These are phyloP conservation scores for Drosophila kanapiae DNA, from an alignment of 1,140 invertebrate species.

Conservation along the genomic window DNA sequence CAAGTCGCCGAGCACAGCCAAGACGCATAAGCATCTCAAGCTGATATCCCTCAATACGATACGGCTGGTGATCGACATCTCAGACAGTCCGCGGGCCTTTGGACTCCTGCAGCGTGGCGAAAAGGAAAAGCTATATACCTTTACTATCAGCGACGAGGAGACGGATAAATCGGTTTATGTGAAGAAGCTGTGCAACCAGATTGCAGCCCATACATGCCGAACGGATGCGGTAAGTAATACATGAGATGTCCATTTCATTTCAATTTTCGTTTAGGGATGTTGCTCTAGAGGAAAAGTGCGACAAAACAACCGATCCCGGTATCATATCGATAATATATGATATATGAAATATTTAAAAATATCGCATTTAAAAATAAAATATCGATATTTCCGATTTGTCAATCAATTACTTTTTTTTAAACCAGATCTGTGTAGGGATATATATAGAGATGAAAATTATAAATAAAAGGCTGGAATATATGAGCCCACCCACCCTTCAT, in stretches of 20 bases:
- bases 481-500: too few species aligned
- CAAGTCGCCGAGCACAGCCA: constrained; percentile 90
- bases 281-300: too few species aligned
- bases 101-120: constrained; percentile 93
- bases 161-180: constrained; percentile 93
- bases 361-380: too few species aligned
- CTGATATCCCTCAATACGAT: constrained; percentile 95
- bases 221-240: constrained; percentile 90
- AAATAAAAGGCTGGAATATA: too few species aligned
- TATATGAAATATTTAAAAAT: too few species aligned
- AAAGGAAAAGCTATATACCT: constrained; percentile 95
- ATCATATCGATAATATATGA: too few species aligned
- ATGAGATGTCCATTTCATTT: background rate
- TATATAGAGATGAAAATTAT: too few species aligned
- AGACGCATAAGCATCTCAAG: constrained; percentile 96
- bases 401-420: background rate
- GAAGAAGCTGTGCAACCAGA: constrained; percentile 93
- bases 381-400: too few species aligned
- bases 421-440: too few species aligned
- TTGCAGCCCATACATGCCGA: constrained; percentile 94
- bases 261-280: too few species aligned
- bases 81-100: constrained; percentile 95
- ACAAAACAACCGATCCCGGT: too few species aligned
- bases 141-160: constrained; percentile 92
- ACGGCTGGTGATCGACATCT: constrained; percentile 94